These are phyloP conservation scores for Malachius bipustulatus DNA, from an alignment of 2,888 invertebrate genomes.

Conservation along the genomic window DNA sequence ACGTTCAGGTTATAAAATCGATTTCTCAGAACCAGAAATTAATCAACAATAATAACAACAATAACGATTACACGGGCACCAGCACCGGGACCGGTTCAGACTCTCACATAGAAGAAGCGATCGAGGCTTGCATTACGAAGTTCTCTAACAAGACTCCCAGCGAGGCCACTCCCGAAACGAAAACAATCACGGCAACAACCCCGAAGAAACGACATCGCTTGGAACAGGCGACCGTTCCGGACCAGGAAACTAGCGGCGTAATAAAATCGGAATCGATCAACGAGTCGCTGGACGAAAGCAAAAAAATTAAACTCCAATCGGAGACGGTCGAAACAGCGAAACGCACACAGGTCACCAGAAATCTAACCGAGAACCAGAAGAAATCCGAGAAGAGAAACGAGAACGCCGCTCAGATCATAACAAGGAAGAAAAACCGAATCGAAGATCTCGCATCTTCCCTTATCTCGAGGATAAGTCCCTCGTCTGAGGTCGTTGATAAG, in stretches of 20 bases:
- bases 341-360: slow-evolving; percentile 33
- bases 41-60: slow-evolving; percentile 25
- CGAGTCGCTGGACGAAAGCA: slow-evolving; percentile 18
- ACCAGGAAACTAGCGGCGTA: slow-evolving; percentile 12
- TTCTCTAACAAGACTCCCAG: slow-evolving; percentile 31
- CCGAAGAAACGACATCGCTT: slow-evolving; percentile 63
- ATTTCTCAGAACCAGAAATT: slow-evolving; percentile 12
- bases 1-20: slow-evolving; percentile 20
- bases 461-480: slow-evolving; percentile 48
- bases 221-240: slow-evolving; percentile 44
- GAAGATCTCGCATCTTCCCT: slow-evolving; percentile 49
- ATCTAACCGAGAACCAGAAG: slow-evolving; percentile 20
- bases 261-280: slow-evolving; percentile 25
- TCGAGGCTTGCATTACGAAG: slow-evolving; percentile 43
- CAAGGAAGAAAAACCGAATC: slow-evolving; percentile 50
- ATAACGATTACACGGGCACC: slow-evolving; percentile 26
- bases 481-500: slow-evolving; percentile 38
- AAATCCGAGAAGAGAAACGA: slow-evolving; percentile 28
- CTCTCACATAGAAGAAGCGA: slow-evolving; percentile 43
- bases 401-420: slow-evolving; percentile 38
- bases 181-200: slow-evolving; percentile 42
- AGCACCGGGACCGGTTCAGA: slow-evolving; percentile 16
- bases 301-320: slow-evolving; percentile 27
- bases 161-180: slow-evolving; percentile 34
- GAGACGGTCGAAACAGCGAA: slow-evolving; percentile 33